These are phyloP conservation scores for Neodiprion pinetum DNA, from an alignment of 1,140 invertebrate genomes.

Conservation along the genomic window DNA sequence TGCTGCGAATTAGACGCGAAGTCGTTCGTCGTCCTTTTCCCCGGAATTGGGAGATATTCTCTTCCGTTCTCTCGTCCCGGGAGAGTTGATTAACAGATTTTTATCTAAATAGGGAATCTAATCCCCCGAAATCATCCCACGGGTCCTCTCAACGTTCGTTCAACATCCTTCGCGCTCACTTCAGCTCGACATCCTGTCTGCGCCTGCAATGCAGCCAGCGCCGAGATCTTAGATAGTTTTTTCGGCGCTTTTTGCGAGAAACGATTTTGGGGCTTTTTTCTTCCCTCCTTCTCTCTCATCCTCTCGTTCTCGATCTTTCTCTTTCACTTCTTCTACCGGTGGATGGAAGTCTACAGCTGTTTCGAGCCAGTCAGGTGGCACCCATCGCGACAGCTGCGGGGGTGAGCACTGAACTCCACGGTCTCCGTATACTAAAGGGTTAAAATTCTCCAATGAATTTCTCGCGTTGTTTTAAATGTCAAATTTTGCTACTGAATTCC, in stretches of 20 bases:
- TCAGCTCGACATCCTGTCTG: conserved; percentile 23
- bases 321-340: neutral
- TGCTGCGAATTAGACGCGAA: no score
- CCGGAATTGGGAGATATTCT: neutral
- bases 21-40: no score
- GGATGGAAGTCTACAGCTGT: conserved; percentile 41
- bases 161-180: neutral
- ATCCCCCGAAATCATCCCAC: neutral
- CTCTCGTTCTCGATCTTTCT: no score
- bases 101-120: conserved; percentile 12
- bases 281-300: neutral
- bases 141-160: neutral
- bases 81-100: neutral
- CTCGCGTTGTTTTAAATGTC: no score
- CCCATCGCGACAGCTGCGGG: conserved; percentile 47
- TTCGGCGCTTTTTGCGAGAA: conserved; percentile 24
- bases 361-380: conserved; percentile 43
- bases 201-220: neutral
- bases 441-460: conserved; percentile 16
- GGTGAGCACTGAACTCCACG: conserved; percentile 32
- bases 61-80: neutral
- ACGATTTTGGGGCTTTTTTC: conserved; percentile 38
- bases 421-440: conserved; percentile 39
- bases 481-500: no score
- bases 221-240: conserved; percentile 17